Conservation (phyloP, 1,140 invertebrate species). For the Rhagoletis pomonella region DNA sequence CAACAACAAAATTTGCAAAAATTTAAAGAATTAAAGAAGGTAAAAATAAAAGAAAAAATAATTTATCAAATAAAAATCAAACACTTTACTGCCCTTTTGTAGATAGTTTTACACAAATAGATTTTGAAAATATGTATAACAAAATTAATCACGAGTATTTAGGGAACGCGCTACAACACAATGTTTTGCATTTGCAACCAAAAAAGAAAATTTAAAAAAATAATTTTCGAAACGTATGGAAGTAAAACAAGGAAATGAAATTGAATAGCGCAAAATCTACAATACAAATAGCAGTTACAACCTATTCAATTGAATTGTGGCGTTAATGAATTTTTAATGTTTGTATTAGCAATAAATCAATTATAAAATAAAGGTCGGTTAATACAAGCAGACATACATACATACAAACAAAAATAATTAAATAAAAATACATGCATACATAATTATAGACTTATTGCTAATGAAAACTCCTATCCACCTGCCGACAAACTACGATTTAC, state of each 20-base stretch:
- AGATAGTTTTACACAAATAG: conserved; percentile 31
- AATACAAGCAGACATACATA: background rate
- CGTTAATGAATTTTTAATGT: background rate
- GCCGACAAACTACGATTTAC: conserved; percentile 29
- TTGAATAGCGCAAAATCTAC: conserved; percentile 44
- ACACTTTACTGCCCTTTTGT: conserved; percentile 14
- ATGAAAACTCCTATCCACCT: conserved; percentile 41
- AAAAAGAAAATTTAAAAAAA: background rate
- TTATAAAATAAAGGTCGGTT: background rate
- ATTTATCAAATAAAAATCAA: background rate
- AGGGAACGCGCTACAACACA: conserved; percentile 5
- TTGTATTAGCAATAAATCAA: no score
- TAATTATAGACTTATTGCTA: conserved; percentile 2
- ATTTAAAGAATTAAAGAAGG: background rate
- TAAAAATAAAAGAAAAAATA: no score
- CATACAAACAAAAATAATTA: background rate
- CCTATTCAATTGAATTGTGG: background rate
- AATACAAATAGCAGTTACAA: background rate
- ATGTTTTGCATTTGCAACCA: background rate
- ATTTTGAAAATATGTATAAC: background rate
- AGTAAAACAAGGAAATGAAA: background rate
- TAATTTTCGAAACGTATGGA: background rate
- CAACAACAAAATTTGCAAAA: background rate
- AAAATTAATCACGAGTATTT: conserved; percentile 5
- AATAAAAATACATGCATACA: background rate